Percentiles rank a stretch among this genome's conserved stretches.
Evolutionary conservation across 2,797 vertebrate species (phyloP).

Genomic region (Potorous gilbertii): DNA sequence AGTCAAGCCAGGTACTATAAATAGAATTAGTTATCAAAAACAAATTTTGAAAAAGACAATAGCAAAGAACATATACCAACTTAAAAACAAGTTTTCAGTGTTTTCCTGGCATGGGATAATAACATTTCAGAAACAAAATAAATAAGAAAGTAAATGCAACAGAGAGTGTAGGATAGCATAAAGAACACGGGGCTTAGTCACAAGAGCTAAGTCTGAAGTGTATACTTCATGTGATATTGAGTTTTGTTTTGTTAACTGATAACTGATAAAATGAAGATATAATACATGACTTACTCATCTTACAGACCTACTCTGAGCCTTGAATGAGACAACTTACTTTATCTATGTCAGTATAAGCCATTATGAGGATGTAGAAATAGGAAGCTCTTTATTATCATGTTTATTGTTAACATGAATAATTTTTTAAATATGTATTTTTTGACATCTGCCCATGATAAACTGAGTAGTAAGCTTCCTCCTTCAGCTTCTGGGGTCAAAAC

Average conservation of each 20-base stretch:
- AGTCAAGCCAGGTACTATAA: not conserved
- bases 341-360: not conserved
- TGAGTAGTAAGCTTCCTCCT: not conserved
- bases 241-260: not conserved
- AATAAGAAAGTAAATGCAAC: not conserved
- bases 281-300: not conserved
- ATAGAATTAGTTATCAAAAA: not conserved
- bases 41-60: not conserved
- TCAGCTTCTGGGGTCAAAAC: not conserved
- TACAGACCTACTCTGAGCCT: not conserved
- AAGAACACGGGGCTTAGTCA: not conserved
- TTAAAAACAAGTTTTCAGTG: slow-evolving; percentile 8
- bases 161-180: not conserved
- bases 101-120: not conserved
- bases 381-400: not conserved
- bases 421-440: not conserved
- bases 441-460: not conserved
- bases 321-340: not conserved
- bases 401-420: not conserved
- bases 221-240: not conserved
- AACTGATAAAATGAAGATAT: not conserved
- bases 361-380: not conserved
- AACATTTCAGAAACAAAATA: slow-evolving; percentile 6
- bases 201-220: not conserved
- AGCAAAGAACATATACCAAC: not conserved